Conservation (phyloP, 2,113 vertebrate species). For the Scopus umbretta region DNA sequence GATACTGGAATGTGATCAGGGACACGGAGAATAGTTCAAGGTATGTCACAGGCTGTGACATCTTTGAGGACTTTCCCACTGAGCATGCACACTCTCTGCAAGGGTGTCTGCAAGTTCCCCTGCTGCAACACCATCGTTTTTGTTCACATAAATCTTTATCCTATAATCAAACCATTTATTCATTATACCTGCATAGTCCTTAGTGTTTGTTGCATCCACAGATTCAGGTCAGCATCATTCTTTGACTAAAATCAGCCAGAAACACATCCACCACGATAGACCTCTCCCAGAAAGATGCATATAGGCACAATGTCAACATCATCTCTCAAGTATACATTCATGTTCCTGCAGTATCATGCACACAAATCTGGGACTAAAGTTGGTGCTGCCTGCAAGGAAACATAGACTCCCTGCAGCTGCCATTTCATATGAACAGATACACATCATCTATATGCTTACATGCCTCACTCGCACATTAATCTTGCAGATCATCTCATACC, state of each 20-base stretch:
- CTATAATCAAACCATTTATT: background rate
- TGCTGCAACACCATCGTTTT: background rate
- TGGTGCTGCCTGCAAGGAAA: background rate
- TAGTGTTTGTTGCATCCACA: background rate
- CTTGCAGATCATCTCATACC: background rate
- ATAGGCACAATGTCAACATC: fast-evolving
- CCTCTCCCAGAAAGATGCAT: background rate
- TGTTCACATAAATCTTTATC: background rate
- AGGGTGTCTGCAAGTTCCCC: background rate
- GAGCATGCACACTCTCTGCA: background rate
- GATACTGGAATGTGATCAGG: background rate
- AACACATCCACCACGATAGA: background rate
- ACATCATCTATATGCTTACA: background rate
- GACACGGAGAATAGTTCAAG: background rate
- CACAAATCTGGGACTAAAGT: background rate
- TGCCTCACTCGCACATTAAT: fast-evolving
- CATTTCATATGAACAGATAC: fast-evolving
- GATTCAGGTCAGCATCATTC: background rate
- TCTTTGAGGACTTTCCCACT: background rate
- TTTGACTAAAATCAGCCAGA: background rate
- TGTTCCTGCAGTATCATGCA: background rate
- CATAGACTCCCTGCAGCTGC: background rate
- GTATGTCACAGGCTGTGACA: background rate
- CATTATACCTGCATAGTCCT: background rate
- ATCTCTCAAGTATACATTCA: fast-evolving